phyloP scores from a whole-genome alignment of 2,888 invertebrate species.

The Heliconius sara region DNA sequence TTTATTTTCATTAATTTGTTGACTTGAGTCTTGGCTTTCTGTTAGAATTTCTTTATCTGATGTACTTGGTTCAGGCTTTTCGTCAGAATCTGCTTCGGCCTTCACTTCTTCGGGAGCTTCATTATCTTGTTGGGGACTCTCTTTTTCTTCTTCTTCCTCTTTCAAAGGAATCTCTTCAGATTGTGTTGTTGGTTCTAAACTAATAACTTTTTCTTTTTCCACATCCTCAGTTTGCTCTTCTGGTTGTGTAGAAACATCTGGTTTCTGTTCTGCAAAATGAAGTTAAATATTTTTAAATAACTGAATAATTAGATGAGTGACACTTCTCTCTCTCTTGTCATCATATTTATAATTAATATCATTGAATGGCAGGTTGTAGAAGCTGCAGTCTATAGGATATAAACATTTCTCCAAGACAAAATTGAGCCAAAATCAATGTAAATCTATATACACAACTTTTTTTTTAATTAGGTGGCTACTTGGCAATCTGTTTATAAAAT shows the following conservation, averaged over 20 bases:
- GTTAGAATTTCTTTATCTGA: constrained; percentile 51
- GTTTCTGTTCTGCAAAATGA: constrained; percentile 21
- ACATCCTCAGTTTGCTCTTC: constrained; percentile 11
- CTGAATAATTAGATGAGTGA: neutral
- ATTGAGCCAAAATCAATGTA: neutral
- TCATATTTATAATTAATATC: neutral
- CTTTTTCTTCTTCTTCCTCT: constrained; percentile 21
- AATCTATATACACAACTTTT: too few relatives aligned
- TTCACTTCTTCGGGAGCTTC: constrained; percentile 23
- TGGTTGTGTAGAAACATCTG: neutral
- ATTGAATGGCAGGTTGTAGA: neutral
- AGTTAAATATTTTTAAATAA: neutral
- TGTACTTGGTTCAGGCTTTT: constrained; percentile 6
- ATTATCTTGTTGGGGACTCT: constrained; percentile 13
- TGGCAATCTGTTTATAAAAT: too few relatives aligned
- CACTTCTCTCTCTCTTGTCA: neutral
- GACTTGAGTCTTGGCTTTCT: constrained; percentile 46
- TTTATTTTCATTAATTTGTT: constrained; percentile 37
- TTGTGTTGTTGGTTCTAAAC: neutral
- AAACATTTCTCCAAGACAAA: neutral
- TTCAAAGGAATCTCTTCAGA: constrained; percentile 18
- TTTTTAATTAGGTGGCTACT: too few relatives aligned
- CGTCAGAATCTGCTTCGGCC: constrained; percentile 10
- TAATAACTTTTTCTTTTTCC: neutral
- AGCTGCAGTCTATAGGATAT: neutral